These are phyloP conservation scores for Ascaphus truei DNA, from an alignment of 2,113 vertebrate species.

Conservation along the genomic window DNA sequence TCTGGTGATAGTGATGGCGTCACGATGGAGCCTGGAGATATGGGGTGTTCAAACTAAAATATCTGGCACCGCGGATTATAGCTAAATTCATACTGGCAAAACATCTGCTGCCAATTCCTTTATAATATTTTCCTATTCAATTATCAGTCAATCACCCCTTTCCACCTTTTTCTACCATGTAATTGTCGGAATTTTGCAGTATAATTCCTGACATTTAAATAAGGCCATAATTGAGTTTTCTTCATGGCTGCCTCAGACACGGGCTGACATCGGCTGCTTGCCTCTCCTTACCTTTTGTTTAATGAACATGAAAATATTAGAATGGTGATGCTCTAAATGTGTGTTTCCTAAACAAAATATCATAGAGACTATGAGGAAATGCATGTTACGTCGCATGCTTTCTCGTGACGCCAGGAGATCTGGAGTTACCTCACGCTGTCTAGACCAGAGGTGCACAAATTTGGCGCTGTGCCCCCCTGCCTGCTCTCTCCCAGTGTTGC, in stretches of 20 bases:
- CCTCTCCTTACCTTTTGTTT: neutral
- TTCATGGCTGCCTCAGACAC: neutral
- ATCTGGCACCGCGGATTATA: neutral
- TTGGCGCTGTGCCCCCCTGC: too few relatives aligned
- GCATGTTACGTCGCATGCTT: too few relatives aligned
- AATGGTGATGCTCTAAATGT: too few relatives aligned
- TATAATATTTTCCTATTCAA: neutral
- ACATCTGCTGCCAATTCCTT: slow-evolving; percentile 1
- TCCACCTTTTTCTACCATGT: neutral
- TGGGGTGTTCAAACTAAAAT: neutral
- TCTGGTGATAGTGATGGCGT: neutral
- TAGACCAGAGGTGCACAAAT: too few relatives aligned
- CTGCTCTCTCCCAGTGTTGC: too few relatives aligned
- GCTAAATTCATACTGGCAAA: slow-evolving; percentile 12
- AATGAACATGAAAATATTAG: neutral
- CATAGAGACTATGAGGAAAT: too few relatives aligned
- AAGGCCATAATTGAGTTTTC: neutral
- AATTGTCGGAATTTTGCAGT: neutral
- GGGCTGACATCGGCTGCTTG: too few relatives aligned
- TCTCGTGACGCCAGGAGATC: too few relatives aligned
- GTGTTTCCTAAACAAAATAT: too few relatives aligned
- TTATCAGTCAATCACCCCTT: slow-evolving; percentile 22
- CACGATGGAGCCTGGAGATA: neutral
- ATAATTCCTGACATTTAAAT: neutral
- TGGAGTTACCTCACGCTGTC: too few relatives aligned